Evolutionary conservation across 2,888 invertebrate genomes (phyloP).

Genomic region (Hedychridium roseum): DNA sequence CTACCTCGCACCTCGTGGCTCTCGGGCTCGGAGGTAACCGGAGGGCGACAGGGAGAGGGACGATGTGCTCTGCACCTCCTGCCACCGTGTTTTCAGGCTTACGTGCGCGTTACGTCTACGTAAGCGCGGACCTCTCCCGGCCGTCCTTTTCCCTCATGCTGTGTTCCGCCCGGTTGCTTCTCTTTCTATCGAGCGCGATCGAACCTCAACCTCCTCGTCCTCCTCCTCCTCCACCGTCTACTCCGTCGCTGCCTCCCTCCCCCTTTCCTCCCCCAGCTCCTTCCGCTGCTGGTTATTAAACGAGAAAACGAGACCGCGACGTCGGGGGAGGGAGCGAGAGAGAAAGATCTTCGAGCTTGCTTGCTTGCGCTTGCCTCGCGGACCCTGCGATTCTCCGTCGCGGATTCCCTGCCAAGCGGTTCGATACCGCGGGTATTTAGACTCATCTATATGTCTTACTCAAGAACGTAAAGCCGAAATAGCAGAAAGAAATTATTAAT

Average conservation of each 20-base stretch:
- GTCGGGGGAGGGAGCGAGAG: constrained; percentile 6
- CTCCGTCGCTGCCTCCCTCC: constrained; percentile 5
- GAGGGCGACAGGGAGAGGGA: constrained; percentile 5
- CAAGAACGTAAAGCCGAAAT: too few species aligned
- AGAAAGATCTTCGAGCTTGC: constrained; percentile 26
- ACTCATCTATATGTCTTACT: too few species aligned
- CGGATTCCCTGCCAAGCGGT: constrained; percentile 34
- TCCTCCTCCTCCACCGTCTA: constrained; percentile 14
- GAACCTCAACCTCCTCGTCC: constrained; percentile 14
- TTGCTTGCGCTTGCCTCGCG: constrained; percentile 2
- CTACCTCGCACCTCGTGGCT: constrained; percentile 26
- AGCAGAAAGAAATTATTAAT: too few species aligned
- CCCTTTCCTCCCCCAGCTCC: constrained; percentile 1
- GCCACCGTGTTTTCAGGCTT: constrained; percentile 44
- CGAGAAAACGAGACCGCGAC: constrained; percentile 33
- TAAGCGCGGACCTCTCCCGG: constrained; percentile 22
- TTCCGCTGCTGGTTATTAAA: constrained; percentile 24
- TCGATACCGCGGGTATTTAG: constrained; percentile 37
- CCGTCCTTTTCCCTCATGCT: too few species aligned
- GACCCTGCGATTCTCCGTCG: constrained; percentile 24
- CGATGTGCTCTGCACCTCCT: constrained; percentile 24
- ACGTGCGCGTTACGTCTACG: constrained; percentile 41
- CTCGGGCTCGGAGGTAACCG: constrained; percentile 11
- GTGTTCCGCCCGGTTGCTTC: too few species aligned
- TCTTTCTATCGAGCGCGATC: constrained; percentile 4